Base-by-base conservation (phyloP, 1,140 invertebrate species). In the Penaeus vannamei region DNA sequence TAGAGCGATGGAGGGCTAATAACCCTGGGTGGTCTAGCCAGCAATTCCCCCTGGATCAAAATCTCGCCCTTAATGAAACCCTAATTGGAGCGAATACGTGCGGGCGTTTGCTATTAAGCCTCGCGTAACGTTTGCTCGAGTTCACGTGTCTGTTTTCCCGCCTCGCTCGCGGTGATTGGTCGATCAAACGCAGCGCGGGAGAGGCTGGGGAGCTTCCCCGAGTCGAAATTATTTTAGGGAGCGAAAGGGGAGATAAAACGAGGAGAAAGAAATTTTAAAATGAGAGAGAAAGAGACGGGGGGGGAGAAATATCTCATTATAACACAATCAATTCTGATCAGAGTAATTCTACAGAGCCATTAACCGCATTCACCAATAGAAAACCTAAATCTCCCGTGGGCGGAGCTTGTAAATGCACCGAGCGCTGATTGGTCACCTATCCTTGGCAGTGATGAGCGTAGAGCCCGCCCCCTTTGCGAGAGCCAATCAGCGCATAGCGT, bases 271-370 rank as follows among this genome's bases (percentile, higher is more conserved):
- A 84, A 77, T 72, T 84, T 84, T 84, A 84, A 89, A 77, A 81
- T 29, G 72, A 60, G 80, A 81, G 60, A 77, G 59, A 89, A 23
- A 61, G 32, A 23, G 81, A 61, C 22, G 60, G 46, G 29, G 76
- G 46, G 46, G 46, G 46, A 36, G 76, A 26, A 89, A 89, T 77
- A 84, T 89, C 82, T 89, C 87, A 85, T 89, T 89, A 89, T 84
- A 84, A 77, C 83, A 84, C 87, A 89, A 89, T 89, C 82, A 89
- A 89, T 89, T 84, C 87, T 89, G 82, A 89, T 89, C 87, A 89
- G 83, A 80, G 83, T 79, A 84, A 89, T 89, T 89, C 87, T 79
- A 77, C 72, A 72, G 80, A 89, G 83, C 82, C 87, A 89, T 87
- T 89, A 89, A 84, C 81, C 42, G 19, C 59, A 60, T 60, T 62